phyloP scores from a whole-genome alignment of 1,140 invertebrate species.

The Campoletis sonorensis region DNA sequence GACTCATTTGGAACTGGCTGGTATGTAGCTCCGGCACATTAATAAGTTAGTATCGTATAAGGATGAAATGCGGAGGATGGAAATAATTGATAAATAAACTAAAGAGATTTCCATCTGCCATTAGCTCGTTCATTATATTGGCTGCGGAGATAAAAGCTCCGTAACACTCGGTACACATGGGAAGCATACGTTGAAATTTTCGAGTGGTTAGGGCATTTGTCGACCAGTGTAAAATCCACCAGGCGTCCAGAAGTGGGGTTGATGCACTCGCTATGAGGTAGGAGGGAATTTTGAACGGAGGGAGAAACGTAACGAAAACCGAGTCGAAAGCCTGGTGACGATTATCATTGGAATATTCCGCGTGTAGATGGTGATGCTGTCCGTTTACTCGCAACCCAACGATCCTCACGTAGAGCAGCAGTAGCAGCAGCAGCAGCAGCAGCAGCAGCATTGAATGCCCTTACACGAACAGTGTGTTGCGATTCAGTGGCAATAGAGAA shows the following conservation, averaged over 20 bases:
- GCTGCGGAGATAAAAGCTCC: neutral
- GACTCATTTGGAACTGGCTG: neutral
- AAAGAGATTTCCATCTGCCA: neutral
- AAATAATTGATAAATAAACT: constrained; percentile 8
- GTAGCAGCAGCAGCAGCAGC: too few relatives aligned
- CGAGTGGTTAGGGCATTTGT: constrained; percentile 20
- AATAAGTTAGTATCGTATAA: neutral
- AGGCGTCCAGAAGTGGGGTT: neutral
- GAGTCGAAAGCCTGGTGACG: constrained; percentile 1
- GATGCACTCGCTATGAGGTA: constrained; percentile 9
- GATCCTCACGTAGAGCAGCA: constrained; percentile 6
- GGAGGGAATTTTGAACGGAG: neutral
- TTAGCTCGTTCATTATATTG: neutral
- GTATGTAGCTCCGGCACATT: neutral
- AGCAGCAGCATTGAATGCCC: neutral
- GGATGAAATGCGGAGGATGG: neutral
- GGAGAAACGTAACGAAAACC: neutral
- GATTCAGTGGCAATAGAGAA: neutral
- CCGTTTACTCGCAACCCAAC: constrained; percentile 19
- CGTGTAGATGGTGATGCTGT: neutral
- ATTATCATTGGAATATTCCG: constrained; percentile 15
- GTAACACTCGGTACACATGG: neutral
- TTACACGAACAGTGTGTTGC: neutral
- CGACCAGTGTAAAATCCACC: neutral
- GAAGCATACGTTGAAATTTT: constrained; percentile 20